A percentile compares a stretch with the other conserved stretches of the same genome.
Conservation (phyloP, 2,797 vertebrate genomes). For the Ceryle rudis region DNA sequence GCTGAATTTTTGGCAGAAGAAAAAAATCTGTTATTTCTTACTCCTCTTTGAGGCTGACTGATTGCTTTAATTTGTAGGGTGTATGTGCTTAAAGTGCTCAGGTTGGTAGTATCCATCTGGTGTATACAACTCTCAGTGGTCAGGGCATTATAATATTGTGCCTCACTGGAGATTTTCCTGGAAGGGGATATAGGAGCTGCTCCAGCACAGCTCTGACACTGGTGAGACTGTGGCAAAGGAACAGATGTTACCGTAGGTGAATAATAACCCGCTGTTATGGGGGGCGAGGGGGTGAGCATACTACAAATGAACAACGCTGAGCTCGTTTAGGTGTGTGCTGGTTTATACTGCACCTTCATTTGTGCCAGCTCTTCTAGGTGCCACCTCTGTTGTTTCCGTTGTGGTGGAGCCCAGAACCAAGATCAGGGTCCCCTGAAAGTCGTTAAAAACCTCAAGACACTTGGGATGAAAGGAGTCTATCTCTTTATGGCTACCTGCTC, state of each 20-base stretch:
- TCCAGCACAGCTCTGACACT: conserved; percentile 31
- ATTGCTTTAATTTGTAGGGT: conserved; percentile 66
- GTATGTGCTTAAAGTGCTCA: conserved; percentile 26
- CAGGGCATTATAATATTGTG: conserved; percentile 51
- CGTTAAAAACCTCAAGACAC: background rate
- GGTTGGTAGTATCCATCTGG: conserved; percentile 60
- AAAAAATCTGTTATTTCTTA: background rate
- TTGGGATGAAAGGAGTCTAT: background rate
- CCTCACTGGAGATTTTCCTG: conserved; percentile 53
- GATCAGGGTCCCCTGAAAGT: background rate
- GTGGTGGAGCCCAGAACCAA: background rate
- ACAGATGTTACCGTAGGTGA: conserved; percentile 59
- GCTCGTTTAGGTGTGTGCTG: background rate
- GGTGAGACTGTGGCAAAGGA: conserved; percentile 47
- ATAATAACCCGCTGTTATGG: conserved; percentile 46
- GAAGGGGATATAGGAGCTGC: conserved; percentile 40
- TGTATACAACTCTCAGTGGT: conserved; percentile 55
- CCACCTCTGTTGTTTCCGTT: background rate
- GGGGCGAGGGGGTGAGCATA: background rate
- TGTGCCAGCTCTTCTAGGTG: background rate
- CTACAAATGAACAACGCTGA: background rate
- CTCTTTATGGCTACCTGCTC: background rate
- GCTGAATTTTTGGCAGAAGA: conserved; percentile 9
- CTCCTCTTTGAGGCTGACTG: conserved; percentile 42
- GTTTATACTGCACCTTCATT: background rate